phyloP scores from a whole-genome alignment of 2,888 invertebrate genomes.

The Lithophane semibrunnea region DNA sequence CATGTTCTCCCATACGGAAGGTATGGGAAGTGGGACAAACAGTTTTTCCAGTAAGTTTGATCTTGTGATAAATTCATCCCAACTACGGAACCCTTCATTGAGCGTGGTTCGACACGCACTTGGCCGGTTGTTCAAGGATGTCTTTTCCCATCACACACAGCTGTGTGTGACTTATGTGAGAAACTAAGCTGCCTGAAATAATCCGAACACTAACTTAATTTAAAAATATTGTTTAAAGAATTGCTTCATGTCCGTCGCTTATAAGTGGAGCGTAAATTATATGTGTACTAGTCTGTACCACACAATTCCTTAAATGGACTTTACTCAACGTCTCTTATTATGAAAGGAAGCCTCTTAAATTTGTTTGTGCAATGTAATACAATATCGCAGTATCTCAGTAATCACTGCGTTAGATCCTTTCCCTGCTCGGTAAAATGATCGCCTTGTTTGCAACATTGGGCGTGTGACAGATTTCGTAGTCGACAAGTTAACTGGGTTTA shows the following conservation, averaged over 20 bases:
- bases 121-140: neutral
- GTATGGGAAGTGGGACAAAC: too few relatives aligned
- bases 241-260: slow-evolving; percentile 47
- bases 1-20: too few relatives aligned
- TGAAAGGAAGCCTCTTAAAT: slow-evolving; percentile 73
- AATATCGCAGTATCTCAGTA: slow-evolving; percentile 70
- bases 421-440: slow-evolving; percentile 74
- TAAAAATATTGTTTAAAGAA: slow-evolving; percentile 13
- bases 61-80: too few relatives aligned
- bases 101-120: too few relatives aligned
- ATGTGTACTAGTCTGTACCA: slow-evolving; percentile 44
- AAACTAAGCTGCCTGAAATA: slow-evolving; percentile 7
- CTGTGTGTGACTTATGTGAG: neutral
- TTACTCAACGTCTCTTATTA: slow-evolving; percentile 67
- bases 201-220: slow-evolving; percentile 7
- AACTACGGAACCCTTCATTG: too few relatives aligned
- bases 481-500: slow-evolving; percentile 15
- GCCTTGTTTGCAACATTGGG: slow-evolving; percentile 71
- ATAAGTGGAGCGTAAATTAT: slow-evolving; percentile 62
- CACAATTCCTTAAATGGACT: slow-evolving; percentile 63
- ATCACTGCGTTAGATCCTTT: slow-evolving; percentile 73
- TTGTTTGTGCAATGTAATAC: slow-evolving; percentile 77
- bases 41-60: too few relatives aligned
- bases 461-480: slow-evolving; percentile 65
- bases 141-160: neutral